These are phyloP conservation scores for Zapornia atra DNA, from an alignment of 2,113 vertebrate genomes.

Conservation along the genomic window DNA sequence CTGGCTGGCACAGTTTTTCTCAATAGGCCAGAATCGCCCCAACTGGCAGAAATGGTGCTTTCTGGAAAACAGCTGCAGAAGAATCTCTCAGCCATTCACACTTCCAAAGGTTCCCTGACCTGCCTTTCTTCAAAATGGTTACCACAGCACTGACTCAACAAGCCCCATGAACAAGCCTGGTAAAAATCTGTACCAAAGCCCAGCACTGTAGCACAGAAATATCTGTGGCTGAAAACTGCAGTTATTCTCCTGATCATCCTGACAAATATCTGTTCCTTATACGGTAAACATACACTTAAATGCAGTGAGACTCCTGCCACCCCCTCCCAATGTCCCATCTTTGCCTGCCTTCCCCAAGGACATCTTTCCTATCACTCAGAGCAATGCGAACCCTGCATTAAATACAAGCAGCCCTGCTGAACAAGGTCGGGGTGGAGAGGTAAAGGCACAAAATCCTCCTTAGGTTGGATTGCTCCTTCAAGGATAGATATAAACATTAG, in stretches of 20 bases:
- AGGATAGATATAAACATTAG: not conserved
- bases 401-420: fast-evolving
- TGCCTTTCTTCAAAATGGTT: not conserved
- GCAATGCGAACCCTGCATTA: not conserved
- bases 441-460: not conserved
- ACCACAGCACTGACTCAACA: not conserved
- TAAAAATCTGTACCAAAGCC: not conserved
- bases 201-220: not conserved
- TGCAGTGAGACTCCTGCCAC: not conserved
- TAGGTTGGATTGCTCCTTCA: not conserved
- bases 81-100: not conserved
- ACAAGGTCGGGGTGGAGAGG: not conserved
- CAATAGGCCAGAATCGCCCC: conserved; percentile 24
- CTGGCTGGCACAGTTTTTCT: not conserved
- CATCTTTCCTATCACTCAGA: fast-evolving
- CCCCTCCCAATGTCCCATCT: not conserved
- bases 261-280: not conserved
- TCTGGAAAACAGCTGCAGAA: conserved; percentile 36
- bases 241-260: not conserved
- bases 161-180: not conserved
- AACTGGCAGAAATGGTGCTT: not conserved
- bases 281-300: not conserved
- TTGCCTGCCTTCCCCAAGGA: not conserved
- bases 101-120: not conserved
- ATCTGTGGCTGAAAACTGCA: not conserved